These are phyloP conservation scores for Catharus ustulatus DNA, from an alignment of 2,797 vertebrate species.

Conservation along the genomic window DNA sequence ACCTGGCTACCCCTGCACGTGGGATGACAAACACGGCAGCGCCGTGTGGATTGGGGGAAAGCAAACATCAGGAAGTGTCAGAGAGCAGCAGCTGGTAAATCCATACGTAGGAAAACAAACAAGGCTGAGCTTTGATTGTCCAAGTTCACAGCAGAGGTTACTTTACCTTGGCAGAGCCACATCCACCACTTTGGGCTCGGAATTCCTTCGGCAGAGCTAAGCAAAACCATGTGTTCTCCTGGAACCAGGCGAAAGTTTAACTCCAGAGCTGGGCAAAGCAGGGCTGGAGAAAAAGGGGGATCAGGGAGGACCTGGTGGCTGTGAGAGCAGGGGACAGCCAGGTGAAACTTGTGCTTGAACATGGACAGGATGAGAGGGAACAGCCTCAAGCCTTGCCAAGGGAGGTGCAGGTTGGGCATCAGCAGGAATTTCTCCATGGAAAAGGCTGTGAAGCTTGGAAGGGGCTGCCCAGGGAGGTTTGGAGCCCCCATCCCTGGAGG, in stretches of 20 bases:
- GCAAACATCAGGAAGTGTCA: conserved; percentile 37
- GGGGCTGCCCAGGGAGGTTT: background rate
- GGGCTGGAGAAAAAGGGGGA: background rate
- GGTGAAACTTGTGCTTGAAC: accelerated
- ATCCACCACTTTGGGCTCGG: conserved; percentile 31
- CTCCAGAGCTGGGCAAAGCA: background rate
- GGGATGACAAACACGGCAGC: background rate
- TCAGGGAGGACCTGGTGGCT: background rate
- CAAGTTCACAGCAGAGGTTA: conserved; percentile 61
- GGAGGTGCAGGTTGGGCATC: accelerated
- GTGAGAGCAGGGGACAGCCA: background rate
- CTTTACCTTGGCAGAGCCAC: conserved; percentile 72
- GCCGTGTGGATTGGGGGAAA: conserved; percentile 28
- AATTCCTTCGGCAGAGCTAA: conserved; percentile 61
- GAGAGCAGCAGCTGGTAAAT: conserved; percentile 67
- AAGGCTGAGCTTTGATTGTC: conserved; percentile 26
- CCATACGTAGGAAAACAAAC: conserved; percentile 71
- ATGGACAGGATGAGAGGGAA: background rate
- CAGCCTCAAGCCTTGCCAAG: accelerated
- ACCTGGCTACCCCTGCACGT: background rate
- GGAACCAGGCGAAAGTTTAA: conserved; percentile 54
- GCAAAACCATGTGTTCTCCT: conserved; percentile 67
- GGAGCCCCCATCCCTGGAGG: background rate
- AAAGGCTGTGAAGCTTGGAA: background rate
- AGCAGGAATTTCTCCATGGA: background rate